Evolutionary conservation across 2,888 invertebrate genomes (phyloP).

Genomic region (Reticulitermes lucifugus): DNA sequence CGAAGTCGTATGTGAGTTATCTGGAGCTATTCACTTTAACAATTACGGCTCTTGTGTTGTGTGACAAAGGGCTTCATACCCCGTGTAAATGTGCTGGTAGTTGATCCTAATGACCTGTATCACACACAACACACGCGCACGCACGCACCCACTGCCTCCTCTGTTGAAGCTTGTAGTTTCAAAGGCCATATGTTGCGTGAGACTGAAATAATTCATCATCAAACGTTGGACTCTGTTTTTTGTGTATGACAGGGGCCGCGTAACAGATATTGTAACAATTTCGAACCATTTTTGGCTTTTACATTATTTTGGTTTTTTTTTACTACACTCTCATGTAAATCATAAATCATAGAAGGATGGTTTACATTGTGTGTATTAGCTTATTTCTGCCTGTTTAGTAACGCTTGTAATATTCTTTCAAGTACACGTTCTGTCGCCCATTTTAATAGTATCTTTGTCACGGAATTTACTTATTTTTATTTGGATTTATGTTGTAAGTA

Average conservation of each 20-base stretch:
- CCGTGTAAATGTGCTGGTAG: neutral
- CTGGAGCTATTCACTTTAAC: too few species aligned
- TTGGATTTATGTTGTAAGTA: too few species aligned
- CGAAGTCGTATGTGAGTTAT: too few species aligned
- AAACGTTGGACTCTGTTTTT: neutral
- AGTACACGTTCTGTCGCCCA: neutral
- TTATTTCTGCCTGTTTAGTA: neutral
- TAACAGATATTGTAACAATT: conserved; percentile 4
- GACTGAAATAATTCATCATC: conserved; percentile 6
- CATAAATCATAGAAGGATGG: neutral
- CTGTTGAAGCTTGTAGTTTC: neutral
- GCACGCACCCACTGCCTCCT: too few species aligned
- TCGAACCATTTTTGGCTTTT: neutral
- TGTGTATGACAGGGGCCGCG: neutral
- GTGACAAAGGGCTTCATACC: too few species aligned
- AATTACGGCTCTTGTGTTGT: too few species aligned
- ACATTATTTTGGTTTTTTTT: neutral
- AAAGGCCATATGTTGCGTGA: neutral
- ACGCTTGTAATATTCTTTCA: neutral
- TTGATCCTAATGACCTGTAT: neutral
- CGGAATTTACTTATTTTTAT: too few species aligned
- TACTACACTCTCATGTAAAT: neutral
- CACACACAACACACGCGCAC: neutral
- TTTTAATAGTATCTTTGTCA: too few species aligned
- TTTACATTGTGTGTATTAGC: neutral